phyloP scores from a whole-genome alignment of 1,140 invertebrate genomes.

The Papilio helenus region DNA sequence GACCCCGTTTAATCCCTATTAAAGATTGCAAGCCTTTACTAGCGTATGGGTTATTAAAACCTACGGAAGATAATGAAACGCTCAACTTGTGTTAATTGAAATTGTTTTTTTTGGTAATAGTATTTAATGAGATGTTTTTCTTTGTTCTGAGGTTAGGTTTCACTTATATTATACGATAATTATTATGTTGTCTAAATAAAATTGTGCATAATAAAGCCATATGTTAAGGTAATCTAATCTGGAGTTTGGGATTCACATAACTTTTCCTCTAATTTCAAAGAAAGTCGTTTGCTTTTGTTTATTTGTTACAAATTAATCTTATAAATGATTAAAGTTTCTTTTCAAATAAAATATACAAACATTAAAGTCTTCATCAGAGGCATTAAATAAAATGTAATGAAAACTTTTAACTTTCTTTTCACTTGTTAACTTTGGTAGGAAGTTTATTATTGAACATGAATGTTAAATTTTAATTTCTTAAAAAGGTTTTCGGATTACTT shows the following conservation, averaged over 20 bases:
- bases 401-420: not conserved
- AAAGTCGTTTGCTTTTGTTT: no score
- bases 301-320: not conserved
- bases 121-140: not conserved
- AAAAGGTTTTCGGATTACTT: not conserved
- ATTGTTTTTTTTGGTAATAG: not conserved
- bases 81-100: conserved; percentile 1
- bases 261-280: no score
- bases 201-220: no score
- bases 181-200: no score
- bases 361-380: not conserved
- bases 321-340: not conserved
- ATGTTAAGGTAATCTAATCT: no score
- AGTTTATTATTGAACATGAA: not conserved
- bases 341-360: not conserved
- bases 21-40: conserved; percentile 46
- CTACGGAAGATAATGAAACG: conserved; percentile 45
- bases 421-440: conserved; percentile 17
- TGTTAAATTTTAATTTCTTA: conserved; percentile 7
- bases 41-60: conserved; percentile 48
- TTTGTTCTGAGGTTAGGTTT: no score
- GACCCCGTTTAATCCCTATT: conserved; percentile 47
- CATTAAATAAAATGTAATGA: not conserved
- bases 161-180: no score
- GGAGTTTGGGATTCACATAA: no score